These are phyloP conservation scores for Morpho deidamia DNA, from an alignment of 2,888 invertebrate species.

Conservation along the genomic window DNA sequence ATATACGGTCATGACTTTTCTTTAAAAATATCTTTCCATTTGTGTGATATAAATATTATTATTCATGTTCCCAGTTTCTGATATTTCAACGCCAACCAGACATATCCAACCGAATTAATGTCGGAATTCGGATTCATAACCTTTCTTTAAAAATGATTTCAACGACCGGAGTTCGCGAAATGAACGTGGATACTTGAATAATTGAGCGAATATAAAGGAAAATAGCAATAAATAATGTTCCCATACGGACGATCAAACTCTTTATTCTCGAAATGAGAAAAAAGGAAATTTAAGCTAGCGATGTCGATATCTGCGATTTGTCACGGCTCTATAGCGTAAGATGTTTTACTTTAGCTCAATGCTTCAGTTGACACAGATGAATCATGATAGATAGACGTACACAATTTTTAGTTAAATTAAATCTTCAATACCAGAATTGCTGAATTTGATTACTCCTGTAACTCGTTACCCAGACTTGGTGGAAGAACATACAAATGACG, in stretches of 20 bases:
- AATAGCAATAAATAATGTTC: constrained; percentile 48
- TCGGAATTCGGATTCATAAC: constrained; percentile 6
- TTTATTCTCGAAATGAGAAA: constrained; percentile 41
- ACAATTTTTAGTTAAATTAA: constrained; percentile 1
- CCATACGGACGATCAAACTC: constrained; percentile 56
- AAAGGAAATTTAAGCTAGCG: constrained; percentile 45
- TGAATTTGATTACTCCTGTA: constrained; percentile 1
- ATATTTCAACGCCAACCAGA: not conserved
- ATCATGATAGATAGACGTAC: constrained; percentile 23
- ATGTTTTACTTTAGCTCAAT: constrained; percentile 30
- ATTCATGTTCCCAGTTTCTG: not conserved
- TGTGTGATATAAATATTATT: not conserved
- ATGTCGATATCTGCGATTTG: constrained; percentile 62
- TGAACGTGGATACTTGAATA: constrained; percentile 14
- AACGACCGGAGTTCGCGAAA: constrained; percentile 2
- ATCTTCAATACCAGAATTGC: not conserved
- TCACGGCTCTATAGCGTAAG: constrained; percentile 43
- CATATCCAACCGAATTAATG: constrained; percentile 1
- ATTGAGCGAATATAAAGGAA: constrained; percentile 33
- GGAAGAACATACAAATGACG: too few relatives aligned
- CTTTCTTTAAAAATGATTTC: constrained; percentile 2
- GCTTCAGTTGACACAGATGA: constrained; percentile 31
- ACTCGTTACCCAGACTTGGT: too few relatives aligned
- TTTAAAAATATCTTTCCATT: not conserved
- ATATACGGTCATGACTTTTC: too few relatives aligned